Base-by-base conservation (phyloP, 2,888 invertebrate species). In the Drosophila hawaiiensis region DNA sequence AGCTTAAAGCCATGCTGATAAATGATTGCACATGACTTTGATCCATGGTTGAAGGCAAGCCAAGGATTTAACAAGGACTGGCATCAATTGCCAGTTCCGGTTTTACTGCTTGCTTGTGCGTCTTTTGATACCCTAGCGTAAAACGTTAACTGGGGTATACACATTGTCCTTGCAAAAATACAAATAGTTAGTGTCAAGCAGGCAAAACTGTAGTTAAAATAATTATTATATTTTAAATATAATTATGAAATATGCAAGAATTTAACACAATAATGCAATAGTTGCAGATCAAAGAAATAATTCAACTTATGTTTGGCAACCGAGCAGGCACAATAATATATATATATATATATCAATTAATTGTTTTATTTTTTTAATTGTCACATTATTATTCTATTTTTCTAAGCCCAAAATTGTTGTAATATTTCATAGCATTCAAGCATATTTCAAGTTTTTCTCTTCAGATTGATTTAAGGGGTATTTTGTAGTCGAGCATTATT, bases 21-120 rank as follows among this genome's bases (percentile, higher is more conserved):
- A 78, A 78, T 78, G 78, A 79, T 65, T 75, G 35, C 71, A 64
- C 66, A 71, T 66, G 58, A 55, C 54, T 67, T 43, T 79, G 76
- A 72, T 59, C 70, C 66, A 54, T 41, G 39, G 53, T 31, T 52
- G 43, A 64, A 29, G 43, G 29, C 47, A 35, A 55, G 69, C 53
- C 43, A 31, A 53, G 66, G 54, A 39, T 55, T 71, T 64, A 75
- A 61, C 61, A 39, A 39, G 39, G 50, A 69, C 78, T 64, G 70
- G 28, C 67, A 71, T 35, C 75, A 75, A 78, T 74, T 59, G 53
- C 54, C 43, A 59, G 43, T 64, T 68, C 64, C 56, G 49, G 59
- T 70, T 66, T 41, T n/a, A 35, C 10, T 43, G 47, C 16, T 47
- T 4, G 47, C 4, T 22, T 47, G 12, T 52, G 35, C 22, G 14